Evolutionary conservation across 2,888 invertebrate genomes (phyloP).

Genomic region (Horisme vitalbata): DNA sequence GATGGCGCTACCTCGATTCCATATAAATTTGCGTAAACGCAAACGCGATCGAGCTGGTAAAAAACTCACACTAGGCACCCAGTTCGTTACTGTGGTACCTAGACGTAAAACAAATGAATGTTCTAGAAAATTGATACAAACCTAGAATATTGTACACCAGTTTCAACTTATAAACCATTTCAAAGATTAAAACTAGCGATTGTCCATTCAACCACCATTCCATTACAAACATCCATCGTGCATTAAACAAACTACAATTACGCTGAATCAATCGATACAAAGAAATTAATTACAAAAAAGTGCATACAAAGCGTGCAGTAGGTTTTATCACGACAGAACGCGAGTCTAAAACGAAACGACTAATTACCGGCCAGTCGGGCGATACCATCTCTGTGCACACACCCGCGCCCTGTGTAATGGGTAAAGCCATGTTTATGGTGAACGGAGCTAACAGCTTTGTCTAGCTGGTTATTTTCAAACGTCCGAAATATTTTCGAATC

Average conservation of each 20-base stretch:
- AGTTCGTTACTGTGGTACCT: too few species aligned
- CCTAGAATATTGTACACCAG: not conserved
- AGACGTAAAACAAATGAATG: too few species aligned
- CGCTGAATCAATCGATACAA: slow-evolving; percentile 60
- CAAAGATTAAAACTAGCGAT: slow-evolving; percentile 14
- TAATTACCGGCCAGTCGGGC: slow-evolving; percentile 61
- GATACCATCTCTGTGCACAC: slow-evolving; percentile 57
- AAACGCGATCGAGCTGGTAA: too few species aligned
- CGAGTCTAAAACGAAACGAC: slow-evolving; percentile 71
- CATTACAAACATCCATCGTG: slow-evolving; percentile 24
- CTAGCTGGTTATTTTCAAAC: too few species aligned
- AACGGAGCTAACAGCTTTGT: not conserved
- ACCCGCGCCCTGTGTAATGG: slow-evolving; percentile 18
- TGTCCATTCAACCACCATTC: slow-evolving; percentile 19
- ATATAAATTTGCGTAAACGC: too few species aligned
- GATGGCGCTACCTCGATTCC: too few species aligned
- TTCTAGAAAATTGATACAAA: too few species aligned
- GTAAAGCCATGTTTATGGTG: not conserved
- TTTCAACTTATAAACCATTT: slow-evolving; percentile 12
- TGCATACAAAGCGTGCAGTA: slow-evolving; percentile 62
- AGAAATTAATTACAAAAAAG: slow-evolving; percentile 69
- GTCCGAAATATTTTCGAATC: too few species aligned
- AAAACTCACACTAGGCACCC: too few species aligned
- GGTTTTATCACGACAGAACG: slow-evolving; percentile 61
- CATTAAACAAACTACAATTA: slow-evolving; percentile 39